Evolutionary conservation across 1,140 invertebrate species (phyloP).

Genomic region (Augochlora pura): DNA sequence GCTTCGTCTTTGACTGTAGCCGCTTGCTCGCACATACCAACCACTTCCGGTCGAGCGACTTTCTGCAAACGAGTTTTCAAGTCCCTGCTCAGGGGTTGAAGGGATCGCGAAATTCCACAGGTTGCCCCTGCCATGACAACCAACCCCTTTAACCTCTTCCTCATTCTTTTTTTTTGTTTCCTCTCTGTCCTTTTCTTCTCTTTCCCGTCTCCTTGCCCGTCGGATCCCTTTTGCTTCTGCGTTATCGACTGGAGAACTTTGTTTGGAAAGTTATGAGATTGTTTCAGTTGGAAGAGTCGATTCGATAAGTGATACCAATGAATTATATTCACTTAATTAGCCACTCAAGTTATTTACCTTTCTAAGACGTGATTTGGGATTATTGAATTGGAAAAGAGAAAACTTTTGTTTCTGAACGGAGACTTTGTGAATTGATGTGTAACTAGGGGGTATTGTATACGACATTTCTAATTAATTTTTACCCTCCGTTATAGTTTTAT

Average conservation of each 20-base stretch:
- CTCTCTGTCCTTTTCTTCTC: neutral
- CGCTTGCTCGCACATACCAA: constrained; percentile 45
- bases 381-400: no score
- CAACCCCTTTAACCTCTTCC: constrained; percentile 20
- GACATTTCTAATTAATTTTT: no score
- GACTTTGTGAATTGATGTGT: no score
- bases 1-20: constrained; percentile 30
- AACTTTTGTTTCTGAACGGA: no score
- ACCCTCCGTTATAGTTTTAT: no score
- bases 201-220: neutral
- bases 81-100: constrained; percentile 41
- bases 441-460: no score
- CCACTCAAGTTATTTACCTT: no score
- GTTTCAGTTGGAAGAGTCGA: no score
- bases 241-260: neutral
- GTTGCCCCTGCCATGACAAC: constrained; percentile 46
- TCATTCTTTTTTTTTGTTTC: neutral
- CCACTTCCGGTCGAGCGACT: constrained; percentile 49
- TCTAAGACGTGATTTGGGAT: no score
- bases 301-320: no score
- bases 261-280: neutral
- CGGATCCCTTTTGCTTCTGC: neutral
- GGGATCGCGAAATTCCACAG: constrained; percentile 65
- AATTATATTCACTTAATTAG: no score
- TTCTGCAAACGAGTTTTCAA: constrained; percentile 63